These are phyloP conservation scores for Slavum lentiscoides DNA, from an alignment of 2,888 invertebrate species.

Conservation along the genomic window DNA sequence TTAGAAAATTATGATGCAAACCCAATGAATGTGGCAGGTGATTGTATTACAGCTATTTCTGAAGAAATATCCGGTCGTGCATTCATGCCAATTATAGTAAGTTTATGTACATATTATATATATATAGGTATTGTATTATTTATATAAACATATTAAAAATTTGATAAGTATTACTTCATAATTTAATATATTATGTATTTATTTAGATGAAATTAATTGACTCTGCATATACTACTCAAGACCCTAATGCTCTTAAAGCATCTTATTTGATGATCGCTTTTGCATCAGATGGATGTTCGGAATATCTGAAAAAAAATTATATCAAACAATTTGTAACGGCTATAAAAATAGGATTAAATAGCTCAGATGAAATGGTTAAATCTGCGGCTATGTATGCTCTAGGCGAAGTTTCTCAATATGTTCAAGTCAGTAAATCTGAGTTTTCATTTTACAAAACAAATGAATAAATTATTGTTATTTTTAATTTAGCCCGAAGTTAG, in stretches of 20 bases:
- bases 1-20: not conserved
- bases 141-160: too few species aligned
- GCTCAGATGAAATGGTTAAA: constrained; percentile 38
- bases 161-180: too few species aligned
- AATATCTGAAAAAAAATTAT: constrained; percentile 44
- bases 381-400: constrained; percentile 49
- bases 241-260: constrained; percentile 39
- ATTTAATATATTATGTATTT: not conserved
- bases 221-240: constrained; percentile 36
- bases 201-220: constrained; percentile 47
- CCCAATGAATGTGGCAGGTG: constrained; percentile 45
- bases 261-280: constrained; percentile 40
- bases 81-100: constrained; percentile 44
- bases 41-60: constrained; percentile 45
- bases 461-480: not conserved
- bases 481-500: constrained; percentile 43
- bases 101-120: not conserved
- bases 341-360: constrained; percentile 50
- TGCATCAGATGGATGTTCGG: constrained; percentile 44
- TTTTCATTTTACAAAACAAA: not conserved
- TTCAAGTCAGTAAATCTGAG: constrained; percentile 24
- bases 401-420: constrained; percentile 49
- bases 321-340: constrained; percentile 43
- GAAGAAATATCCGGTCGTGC: constrained; percentile 37
- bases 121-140: not conserved